phyloP scores from a whole-genome alignment of 2,797 vertebrate species.

The Sitta carolinensis region DNA sequence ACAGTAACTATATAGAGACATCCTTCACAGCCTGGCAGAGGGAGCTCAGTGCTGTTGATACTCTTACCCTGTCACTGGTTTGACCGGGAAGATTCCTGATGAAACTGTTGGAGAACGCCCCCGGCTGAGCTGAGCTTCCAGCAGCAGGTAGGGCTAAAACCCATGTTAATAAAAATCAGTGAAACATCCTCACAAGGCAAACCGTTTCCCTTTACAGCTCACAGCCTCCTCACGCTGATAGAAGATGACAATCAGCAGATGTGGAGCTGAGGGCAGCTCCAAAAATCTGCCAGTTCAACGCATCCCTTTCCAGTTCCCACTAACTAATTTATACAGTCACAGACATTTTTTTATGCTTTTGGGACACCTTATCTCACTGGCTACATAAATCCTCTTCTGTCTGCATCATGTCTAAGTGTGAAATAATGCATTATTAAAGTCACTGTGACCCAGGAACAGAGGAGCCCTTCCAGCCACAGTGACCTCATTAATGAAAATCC shows the following conservation, averaged over 20 bases:
- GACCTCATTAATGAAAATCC: not conserved
- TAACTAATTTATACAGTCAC: not conserved
- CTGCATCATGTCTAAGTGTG: not conserved
- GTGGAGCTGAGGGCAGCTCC: conserved; percentile 16
- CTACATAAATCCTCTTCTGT: not conserved
- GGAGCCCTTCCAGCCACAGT: not conserved
- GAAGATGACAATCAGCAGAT: conserved; percentile 43
- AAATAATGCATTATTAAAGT: not conserved
- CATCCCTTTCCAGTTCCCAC: not conserved
- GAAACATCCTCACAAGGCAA: conserved; percentile 17
- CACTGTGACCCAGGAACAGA: not conserved
- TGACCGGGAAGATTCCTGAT: not conserved
- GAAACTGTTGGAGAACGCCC: not conserved
- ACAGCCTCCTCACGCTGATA: not conserved
- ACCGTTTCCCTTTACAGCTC: conserved; percentile 6
- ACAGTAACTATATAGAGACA: not conserved
- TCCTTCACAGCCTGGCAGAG: not conserved
- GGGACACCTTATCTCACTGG: conserved; percentile 23
- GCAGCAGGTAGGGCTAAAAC: conserved; percentile 38
- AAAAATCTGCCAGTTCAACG: not conserved
- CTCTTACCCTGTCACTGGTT: not conserved
- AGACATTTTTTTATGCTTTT: not conserved
- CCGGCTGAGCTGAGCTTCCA: conserved; percentile 26
- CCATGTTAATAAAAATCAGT: conserved; percentile 10
- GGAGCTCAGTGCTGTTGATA: not conserved